Evolutionary conservation across 2,113 vertebrate species (phyloP).

Genomic region (Otis tarda): DNA sequence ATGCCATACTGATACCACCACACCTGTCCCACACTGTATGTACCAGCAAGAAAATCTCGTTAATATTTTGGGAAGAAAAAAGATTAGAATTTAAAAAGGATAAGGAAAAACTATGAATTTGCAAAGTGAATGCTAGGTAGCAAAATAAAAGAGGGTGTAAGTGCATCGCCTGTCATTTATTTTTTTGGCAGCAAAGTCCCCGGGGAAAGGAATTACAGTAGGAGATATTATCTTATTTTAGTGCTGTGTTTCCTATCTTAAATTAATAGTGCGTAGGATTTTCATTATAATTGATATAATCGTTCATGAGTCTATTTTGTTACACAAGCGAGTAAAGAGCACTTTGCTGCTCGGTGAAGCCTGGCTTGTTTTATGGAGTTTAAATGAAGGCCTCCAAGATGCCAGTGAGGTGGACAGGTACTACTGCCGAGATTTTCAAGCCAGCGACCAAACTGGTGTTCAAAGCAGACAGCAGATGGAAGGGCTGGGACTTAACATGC

Average conservation of each 20-base stretch:
- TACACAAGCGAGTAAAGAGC: background rate
- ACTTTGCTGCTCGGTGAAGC: background rate
- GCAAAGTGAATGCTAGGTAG: background rate
- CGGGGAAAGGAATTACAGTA: background rate
- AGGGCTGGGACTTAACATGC: background rate
- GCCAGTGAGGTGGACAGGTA: background rate
- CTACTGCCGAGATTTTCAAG: background rate
- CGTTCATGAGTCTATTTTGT: background rate
- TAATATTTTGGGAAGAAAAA: background rate
- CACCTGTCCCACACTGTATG: background rate
- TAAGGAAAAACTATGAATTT: background rate
- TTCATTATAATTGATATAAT: slow-evolving; percentile 23
- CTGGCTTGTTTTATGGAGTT: background rate
- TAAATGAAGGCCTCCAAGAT: background rate
- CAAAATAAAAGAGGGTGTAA: background rate
- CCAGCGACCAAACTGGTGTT: background rate
- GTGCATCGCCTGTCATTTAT: background rate
- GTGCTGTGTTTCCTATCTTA: background rate
- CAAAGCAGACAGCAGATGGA: background rate
- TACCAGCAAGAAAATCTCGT: background rate
- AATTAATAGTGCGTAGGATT: background rate
- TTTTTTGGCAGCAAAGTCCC: background rate
- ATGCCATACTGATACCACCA: background rate
- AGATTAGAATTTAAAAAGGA: background rate
- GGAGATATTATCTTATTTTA: slow-evolving; percentile 24